Percentiles rank a stretch among this genome's conserved stretches.
phyloP scores from a whole-genome alignment of 1,140 invertebrate species.

The Diabrotica virgifera region DNA sequence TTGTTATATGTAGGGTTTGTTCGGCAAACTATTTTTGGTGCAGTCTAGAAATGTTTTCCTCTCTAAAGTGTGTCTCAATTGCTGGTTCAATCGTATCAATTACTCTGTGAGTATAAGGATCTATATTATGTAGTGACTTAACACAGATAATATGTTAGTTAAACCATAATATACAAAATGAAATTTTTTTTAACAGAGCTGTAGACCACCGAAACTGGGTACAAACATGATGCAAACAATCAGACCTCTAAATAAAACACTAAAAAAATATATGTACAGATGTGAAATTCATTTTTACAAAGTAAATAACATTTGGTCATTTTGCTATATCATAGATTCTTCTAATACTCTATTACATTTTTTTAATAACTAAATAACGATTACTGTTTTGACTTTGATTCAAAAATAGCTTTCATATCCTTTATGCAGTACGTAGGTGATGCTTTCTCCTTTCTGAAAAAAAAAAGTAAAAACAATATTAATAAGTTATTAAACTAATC shows the following conservation, averaged over 20 bases:
- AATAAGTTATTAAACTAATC: neutral
- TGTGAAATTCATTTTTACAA: slow-evolving; percentile 3
- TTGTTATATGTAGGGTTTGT: no score
- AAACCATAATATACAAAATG: neutral
- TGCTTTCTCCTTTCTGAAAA: slow-evolving; percentile 61
- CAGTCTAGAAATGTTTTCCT: no score
- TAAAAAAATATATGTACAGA: neutral
- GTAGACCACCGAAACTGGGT: neutral
- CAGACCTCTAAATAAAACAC: slow-evolving; percentile 8
- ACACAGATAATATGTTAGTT: neutral
- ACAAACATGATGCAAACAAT: neutral
- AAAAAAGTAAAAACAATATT: slow-evolving; percentile 20
- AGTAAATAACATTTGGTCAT: slow-evolving; percentile 18
- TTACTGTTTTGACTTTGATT: slow-evolving; percentile 56
- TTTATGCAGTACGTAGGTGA: slow-evolving; percentile 69
- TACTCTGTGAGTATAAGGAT: no score
- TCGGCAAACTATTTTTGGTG: no score
- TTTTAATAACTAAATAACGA: slow-evolving; percentile 6
- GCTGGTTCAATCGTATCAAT: no score
- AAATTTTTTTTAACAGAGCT: neutral
- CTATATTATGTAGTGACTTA: neutral
- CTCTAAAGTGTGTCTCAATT: no score
- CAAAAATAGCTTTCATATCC: slow-evolving; percentile 76
- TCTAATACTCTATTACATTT: slow-evolving; percentile 1
- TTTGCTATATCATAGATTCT: slow-evolving; percentile 14